phyloP scores from a whole-genome alignment of 2,113 vertebrate species.

The Erythrolamprus reginae region DNA sequence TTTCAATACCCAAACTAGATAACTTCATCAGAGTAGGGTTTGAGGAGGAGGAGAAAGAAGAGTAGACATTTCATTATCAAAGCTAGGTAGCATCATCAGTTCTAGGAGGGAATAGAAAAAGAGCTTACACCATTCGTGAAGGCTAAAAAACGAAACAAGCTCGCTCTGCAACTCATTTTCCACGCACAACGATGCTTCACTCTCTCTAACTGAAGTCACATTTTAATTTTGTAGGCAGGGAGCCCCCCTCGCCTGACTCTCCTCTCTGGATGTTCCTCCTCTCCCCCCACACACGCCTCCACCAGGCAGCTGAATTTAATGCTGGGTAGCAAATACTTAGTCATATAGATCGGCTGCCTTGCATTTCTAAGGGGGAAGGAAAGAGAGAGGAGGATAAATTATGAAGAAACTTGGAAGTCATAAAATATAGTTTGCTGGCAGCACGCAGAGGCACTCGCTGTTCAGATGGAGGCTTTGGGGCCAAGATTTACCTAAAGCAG shows the following conservation, averaged over 20 bases:
- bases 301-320: slow-evolving; percentile 27
- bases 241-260: background rate
- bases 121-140: background rate
- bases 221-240: background rate
- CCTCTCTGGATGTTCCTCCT: background rate
- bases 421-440: slow-evolving; percentile 7
- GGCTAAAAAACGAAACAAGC: background rate
- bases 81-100: too few relatives aligned
- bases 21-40: too few relatives aligned
- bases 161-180: background rate
- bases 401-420: slow-evolving; percentile 22
- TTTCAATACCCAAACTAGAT: too few relatives aligned
- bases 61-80: too few relatives aligned
- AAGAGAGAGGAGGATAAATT: slow-evolving; percentile 36
- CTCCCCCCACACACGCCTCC: background rate
- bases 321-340: background rate
- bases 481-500: too few relatives aligned
- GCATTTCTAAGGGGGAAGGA: slow-evolving; percentile 23
- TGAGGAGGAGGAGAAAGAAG: too few relatives aligned
- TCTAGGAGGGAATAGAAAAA: too few relatives aligned
- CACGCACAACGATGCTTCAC: background rate
- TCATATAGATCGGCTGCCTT: background rate
- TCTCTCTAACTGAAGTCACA: background rate
- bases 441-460: background rate
- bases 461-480: background rate